Evolutionary conservation across 1,140 invertebrate species (phyloP), one percentile per base, ranked within the genome.

Genomic region (Agraylea sexmaculata): DNA sequence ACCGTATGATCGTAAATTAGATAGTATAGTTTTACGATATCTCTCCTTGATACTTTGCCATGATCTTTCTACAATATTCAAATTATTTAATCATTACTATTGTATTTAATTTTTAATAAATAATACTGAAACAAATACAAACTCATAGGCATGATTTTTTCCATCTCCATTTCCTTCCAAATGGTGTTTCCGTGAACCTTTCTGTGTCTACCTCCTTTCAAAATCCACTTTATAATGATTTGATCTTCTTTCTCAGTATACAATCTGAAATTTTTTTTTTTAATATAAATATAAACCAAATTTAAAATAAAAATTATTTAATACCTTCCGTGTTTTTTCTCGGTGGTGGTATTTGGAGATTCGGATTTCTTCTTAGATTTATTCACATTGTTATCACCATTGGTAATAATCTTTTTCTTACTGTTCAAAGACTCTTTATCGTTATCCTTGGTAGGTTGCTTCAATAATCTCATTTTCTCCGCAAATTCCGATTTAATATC

Each of bases 111-210:
- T n/a, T 6, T 32, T 32, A 6, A n/a, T 32, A 10, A 15, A n/a
- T 7, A n/a, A n/a, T 10, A 32, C 8, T 10, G 6, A 7, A n/a
- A 13, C 6, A 6, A 32, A 32, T 32, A 7, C 7, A 15, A 32
- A 10, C 31, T 32, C 18, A 12, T n/a, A 8, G 38, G 35, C 43
- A 43, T 43, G 4, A 48, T 22, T 16, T 41, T 17, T 10, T 40
- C 10, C 8, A 15, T 31, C 27, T 49, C 43, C 37, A 49, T 28
- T 12, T 45, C 16, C 16, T 25, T 28, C 47, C 47, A 49, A 11
- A 49, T 49, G 2, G 3, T 17, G 40, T 49, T 49, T 12, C 47
- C 47, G n/a, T 37, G 45, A 10, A 49, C 47, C 33, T 42, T 42
- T 13, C 7, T 31, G 10, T 25, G 36, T 33, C 46, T 45, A 22